Evolutionary conservation across 2,888 invertebrate genomes (phyloP).

Genomic region (Caenorhabditis uteleia): DNA sequence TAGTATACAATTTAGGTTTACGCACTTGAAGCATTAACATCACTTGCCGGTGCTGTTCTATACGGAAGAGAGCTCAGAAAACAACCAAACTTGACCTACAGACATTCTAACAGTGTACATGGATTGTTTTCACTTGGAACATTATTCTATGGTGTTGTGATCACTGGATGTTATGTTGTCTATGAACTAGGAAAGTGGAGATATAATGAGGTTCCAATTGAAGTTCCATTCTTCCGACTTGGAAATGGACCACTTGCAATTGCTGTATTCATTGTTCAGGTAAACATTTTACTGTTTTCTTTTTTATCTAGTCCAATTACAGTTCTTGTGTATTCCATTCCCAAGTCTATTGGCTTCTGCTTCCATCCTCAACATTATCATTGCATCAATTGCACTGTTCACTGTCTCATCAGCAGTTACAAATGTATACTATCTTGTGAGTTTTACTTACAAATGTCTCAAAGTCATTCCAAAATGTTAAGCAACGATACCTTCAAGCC

Average conservation of each 20-base stretch:
- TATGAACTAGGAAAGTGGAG: slow-evolving; percentile 69
- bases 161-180: slow-evolving; percentile 66
- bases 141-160: slow-evolving; percentile 64
- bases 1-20: slow-evolving; percentile 26
- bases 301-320: no score
- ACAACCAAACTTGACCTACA: slow-evolving; percentile 45
- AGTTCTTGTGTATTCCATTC: slow-evolving; percentile 56
- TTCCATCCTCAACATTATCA: slow-evolving; percentile 60
- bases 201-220: slow-evolving; percentile 63
- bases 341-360: slow-evolving; percentile 59
- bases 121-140: slow-evolving; percentile 62
- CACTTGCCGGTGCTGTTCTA: slow-evolving; percentile 50
- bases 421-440: slow-evolving; percentile 66
- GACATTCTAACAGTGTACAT: slow-evolving; percentile 52
- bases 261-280: slow-evolving; percentile 65
- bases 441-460: slow-evolving; percentile 2
- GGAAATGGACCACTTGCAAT: slow-evolving; percentile 67
- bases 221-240: slow-evolving; percentile 66
- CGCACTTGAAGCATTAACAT: slow-evolving; percentile 51
- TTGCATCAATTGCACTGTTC: slow-evolving; percentile 65
- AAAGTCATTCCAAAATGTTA: slow-evolving; percentile 6
- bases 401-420: slow-evolving; percentile 64
- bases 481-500: slow-evolving; percentile 60
- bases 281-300: slow-evolving; percentile 13
- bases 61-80: slow-evolving; percentile 53